Evolutionary conservation across 1,140 invertebrate genomes (phyloP).

Genomic region (Thaumatotibia leucotreta): DNA sequence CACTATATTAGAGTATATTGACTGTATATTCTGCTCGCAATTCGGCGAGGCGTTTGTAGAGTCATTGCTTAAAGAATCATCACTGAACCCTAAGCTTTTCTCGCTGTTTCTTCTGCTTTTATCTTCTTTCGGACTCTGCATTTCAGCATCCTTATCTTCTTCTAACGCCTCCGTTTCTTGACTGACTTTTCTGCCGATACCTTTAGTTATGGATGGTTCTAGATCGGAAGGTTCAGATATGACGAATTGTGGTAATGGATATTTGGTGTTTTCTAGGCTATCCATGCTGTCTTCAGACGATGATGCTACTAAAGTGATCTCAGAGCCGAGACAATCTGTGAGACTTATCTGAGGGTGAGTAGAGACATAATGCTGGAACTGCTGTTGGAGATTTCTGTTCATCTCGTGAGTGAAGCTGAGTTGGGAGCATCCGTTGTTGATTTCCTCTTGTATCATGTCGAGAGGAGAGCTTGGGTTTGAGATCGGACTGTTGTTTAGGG

Average conservation of each 20-base stretch:
- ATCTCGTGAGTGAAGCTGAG: conserved; percentile 29
- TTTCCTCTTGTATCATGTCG: conserved; percentile 93
- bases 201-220: conserved; percentile 88
- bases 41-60: conserved; percentile 68
- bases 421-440: conserved; percentile 57
- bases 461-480: conserved; percentile 82
- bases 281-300: conserved; percentile 82
- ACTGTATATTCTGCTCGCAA: conserved; percentile 71
- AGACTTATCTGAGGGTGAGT: conserved; percentile 91
- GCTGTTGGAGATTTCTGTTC: conserved; percentile 20
- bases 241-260: conserved; percentile 79
- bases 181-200: conserved; percentile 83
- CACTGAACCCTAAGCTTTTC: conserved; percentile 81
- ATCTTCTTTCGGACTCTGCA: conserved; percentile 58
- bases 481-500: conserved; percentile 78
- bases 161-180: conserved; percentile 74
- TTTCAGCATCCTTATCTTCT: conserved; percentile 45
- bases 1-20: conserved; percentile 72
- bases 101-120: conserved; percentile 74
- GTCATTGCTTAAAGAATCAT: conserved; percentile 82
- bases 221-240: conserved; percentile 86
- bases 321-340: conserved; percentile 91
- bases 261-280: conserved; percentile 75
- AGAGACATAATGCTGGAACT: conserved; percentile 31
- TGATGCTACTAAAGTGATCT: conserved; percentile 85